Percentiles rank a stretch among this genome's conserved stretches.
Conservation (phyloP, 2,797 vertebrate species). For the Chelon auratus region DNA sequence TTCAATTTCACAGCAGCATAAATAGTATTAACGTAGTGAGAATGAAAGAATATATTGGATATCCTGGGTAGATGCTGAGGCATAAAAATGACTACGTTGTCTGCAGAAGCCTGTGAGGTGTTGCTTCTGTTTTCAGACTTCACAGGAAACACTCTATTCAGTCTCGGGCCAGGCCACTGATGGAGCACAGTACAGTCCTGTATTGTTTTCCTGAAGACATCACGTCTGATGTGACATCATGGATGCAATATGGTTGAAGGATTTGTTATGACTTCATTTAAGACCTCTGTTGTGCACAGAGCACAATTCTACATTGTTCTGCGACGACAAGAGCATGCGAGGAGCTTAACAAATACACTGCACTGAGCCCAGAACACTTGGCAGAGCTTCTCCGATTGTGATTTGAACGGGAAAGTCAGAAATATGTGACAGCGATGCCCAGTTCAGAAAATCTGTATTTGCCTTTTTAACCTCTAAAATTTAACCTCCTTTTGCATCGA, state of each 20-base stretch:
- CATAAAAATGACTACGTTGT: background rate
- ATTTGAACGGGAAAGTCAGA: conserved; percentile 35
- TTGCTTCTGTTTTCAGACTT: conserved; percentile 46
- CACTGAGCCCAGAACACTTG: conserved; percentile 64
- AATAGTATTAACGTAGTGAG: conserved; percentile 18
- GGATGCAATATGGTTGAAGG: conserved; percentile 62
- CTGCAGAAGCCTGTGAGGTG: conserved; percentile 34
- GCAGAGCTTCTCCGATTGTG: conserved; percentile 57
- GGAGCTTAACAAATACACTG: conserved; percentile 67
- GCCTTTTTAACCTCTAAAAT: conserved; percentile 6
- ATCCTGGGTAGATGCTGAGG: conserved; percentile 5
- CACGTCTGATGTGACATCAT: conserved; percentile 76
- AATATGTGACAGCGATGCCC: conserved; percentile 14
- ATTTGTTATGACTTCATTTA: conserved; percentile 78
- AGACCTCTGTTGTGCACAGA: conserved; percentile 68
- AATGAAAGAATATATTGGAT: conserved; percentile 26
- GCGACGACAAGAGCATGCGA: conserved; percentile 55
- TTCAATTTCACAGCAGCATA: conserved; percentile 33
- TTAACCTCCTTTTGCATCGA: conserved; percentile 21
- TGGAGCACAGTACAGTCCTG: conserved; percentile 59
- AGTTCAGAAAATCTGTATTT: conserved; percentile 7
- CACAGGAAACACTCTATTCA: conserved; percentile 56
- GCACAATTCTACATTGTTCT: conserved; percentile 77
- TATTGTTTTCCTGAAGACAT: conserved; percentile 72
- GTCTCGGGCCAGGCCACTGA: conserved; percentile 36